A percentile compares a stretch with the other conserved stretches of the same genome.
Evolutionary conservation across 2,888 invertebrate genomes (phyloP).

Genomic region (Drosophila emarginata): DNA sequence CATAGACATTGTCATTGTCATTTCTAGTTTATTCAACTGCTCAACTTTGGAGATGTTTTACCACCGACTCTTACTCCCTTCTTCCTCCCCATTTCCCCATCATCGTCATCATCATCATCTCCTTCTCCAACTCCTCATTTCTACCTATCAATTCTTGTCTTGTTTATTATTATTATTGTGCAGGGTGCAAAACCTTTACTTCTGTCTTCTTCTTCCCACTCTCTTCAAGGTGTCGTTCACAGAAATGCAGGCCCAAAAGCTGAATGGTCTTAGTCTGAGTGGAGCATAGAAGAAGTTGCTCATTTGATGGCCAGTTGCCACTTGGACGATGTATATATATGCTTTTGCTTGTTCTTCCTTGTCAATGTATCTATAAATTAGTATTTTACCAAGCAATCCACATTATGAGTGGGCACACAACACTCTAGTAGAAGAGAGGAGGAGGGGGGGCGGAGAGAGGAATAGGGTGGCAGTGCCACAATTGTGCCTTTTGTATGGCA

Average conservation of each 20-base stretch:
- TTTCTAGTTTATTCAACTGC: conserved; percentile 74
- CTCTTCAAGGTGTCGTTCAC: conserved; percentile 68
- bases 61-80: conserved; percentile 3
- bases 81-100: not conserved
- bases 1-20: conserved; percentile 74
- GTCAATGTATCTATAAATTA: conserved; percentile 79
- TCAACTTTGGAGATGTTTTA: conserved; percentile 63
- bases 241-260: conserved; percentile 45
- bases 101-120: not conserved
- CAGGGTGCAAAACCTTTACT: conserved; percentile 33
- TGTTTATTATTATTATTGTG: conserved; percentile 71
- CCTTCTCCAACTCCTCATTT: not conserved
- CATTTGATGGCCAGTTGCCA: conserved; percentile 65
- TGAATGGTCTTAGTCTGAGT: not conserved
- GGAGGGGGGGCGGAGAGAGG: conserved; percentile 10
- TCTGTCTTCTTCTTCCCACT: conserved; percentile 46
- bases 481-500: conserved; percentile 64
- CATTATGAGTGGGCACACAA: conserved; percentile 59
- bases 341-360: conserved; percentile 25
- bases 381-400: conserved; percentile 70
- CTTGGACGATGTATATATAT: conserved; percentile 13
- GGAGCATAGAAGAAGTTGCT: conserved; percentile 43
- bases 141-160: conserved; percentile 31
- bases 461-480: conserved; percentile 42
- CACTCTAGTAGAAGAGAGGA: not conserved